These are phyloP conservation scores for Acanthurus leucopareius DNA, from an alignment of 2,797 vertebrate species.

Conservation along the genomic window DNA sequence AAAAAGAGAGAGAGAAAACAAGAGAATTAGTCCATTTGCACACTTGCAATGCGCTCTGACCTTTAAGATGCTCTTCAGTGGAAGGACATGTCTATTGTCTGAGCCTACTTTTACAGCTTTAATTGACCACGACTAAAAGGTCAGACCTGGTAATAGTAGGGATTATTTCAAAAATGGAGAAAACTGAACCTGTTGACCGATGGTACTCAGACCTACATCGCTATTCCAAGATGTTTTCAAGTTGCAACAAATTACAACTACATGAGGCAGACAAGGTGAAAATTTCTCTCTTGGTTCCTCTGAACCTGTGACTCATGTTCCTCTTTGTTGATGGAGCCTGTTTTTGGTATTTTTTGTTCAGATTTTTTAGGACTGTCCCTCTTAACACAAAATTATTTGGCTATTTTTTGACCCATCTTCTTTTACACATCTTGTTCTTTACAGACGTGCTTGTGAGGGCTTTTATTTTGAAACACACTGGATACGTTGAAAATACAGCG, in stretches of 20 bases:
- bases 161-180: slow-evolving; percentile 57
- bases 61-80: slow-evolving; percentile 59
- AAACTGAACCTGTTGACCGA: slow-evolving; percentile 13
- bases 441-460: no score
- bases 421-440: neutral
- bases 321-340: neutral
- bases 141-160: slow-evolving; percentile 54
- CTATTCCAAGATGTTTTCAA: neutral
- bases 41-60: slow-evolving; percentile 32
- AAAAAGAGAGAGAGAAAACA: slow-evolving; percentile 7
- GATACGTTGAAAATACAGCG: no score
- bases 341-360: neutral
- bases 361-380: neutral
- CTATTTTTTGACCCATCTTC: neutral
- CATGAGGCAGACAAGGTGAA: neutral
- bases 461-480: no score
- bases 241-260: neutral
- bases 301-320: neutral
- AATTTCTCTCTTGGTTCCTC: neutral
- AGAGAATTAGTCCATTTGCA: slow-evolving; percentile 44
- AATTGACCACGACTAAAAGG: slow-evolving; percentile 58
- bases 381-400: neutral
- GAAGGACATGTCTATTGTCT: neutral
- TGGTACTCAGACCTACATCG: neutral
- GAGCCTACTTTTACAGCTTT: slow-evolving; percentile 8